Evolutionary conservation across 2,797 vertebrate genomes (phyloP).

Genomic region (Dendrocincla tyrannina): DNA sequence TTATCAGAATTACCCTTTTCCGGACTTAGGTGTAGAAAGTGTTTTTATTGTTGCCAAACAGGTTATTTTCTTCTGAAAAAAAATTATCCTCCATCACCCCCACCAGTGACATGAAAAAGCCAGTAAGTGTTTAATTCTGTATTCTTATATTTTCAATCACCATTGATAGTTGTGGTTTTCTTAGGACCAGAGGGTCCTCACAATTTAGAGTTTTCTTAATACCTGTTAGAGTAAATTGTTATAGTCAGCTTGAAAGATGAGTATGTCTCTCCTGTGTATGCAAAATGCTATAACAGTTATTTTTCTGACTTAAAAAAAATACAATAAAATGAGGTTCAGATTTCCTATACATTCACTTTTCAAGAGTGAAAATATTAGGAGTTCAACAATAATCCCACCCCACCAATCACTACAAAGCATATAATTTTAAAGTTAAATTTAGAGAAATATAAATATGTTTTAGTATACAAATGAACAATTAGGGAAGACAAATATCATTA

Average conservation of each 20-base stretch:
- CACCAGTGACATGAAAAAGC: not conserved
- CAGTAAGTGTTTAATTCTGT: not conserved
- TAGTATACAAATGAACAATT: not conserved
- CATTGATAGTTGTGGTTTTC: fast-evolving
- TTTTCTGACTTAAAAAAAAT: not conserved
- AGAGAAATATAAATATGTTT: not conserved
- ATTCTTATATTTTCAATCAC: not conserved
- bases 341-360: not conserved
- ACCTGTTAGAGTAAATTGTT: not conserved
- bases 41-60: not conserved
- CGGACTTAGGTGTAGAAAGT: not conserved
- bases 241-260: not conserved
- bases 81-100: not conserved
- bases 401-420: not conserved
- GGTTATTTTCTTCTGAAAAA: not conserved
- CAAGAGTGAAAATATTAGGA: not conserved
- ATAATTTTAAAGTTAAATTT: not conserved
- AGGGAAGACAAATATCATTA: not conserved
- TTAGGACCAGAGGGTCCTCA: not conserved
- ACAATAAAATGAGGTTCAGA: not conserved
- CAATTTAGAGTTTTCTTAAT: not conserved
- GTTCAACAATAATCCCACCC: not conserved
- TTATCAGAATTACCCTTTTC: not conserved
- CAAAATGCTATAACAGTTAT: not conserved
- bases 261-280: not conserved